Evolutionary conservation across 2,113 vertebrate genomes (phyloP), one percentile per base, ranked within the genome.

Genomic region (Trochalopteron elliotii): DNA sequence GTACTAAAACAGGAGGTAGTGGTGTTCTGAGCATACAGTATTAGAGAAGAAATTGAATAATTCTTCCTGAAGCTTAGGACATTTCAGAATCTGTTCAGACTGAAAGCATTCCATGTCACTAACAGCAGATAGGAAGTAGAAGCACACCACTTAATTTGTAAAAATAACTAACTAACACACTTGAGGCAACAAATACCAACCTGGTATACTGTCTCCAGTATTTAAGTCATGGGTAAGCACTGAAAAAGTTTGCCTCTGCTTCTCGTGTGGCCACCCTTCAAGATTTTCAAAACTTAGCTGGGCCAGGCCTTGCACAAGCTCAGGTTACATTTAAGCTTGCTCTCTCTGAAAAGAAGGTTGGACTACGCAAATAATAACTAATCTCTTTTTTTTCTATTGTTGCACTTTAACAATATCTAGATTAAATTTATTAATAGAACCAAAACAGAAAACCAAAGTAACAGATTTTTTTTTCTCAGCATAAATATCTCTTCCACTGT

Each of bases 191-290:
- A 87, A 82, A 81, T 37, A 72, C 17, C 50, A 88, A 71, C 4
- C 11, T 55, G 45, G 80, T 59, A 28, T 53, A 45, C 4, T 30
- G 4, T 40, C 18, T 83, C 17, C 19, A 21, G 11, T 40, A 44
- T 8, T 56, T 40, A 45, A 72, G 24, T 25, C 7, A 55, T 7
- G 2, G 5, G 21, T 60, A 81, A 68, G 16, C 22, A 67, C 12
- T n/a, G 6, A 8, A 80, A 77, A 71, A 28, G 3, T 39, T 77
- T 74, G 9, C 2, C 10, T 63, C 47, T 25, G n/a, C n/a, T 10
- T 59, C 2, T 49, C 8, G 0, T 3, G 7, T 40, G 8, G 37
- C 5, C 20, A 55, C 2, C 4, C 12, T 44, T 20, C 4, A 3
- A 80, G 24, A 59, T 79, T 79, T 88, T 83, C 52, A 79, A 44